These are phyloP conservation scores for Brachycybe producta DNA, from an alignment of 2,888 invertebrate genomes.

Conservation along the genomic window DNA sequence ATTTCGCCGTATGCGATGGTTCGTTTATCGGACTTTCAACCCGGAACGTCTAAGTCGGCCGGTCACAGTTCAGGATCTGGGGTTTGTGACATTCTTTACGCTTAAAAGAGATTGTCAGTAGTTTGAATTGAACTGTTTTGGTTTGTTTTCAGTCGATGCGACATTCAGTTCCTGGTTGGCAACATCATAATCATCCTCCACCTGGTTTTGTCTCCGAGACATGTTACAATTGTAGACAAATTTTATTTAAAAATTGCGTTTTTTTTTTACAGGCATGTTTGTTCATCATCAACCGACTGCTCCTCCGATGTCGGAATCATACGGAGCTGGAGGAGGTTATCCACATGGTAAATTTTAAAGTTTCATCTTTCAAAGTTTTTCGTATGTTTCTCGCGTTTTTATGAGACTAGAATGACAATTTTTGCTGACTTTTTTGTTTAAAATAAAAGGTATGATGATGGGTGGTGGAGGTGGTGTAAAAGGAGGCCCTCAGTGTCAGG, in stretches of 20 bases:
- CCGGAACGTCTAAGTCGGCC: neutral
- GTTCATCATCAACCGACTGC: slow-evolving; percentile 12
- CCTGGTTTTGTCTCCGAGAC: no score
- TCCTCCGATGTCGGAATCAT: slow-evolving; percentile 15
- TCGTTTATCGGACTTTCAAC: slow-evolving; percentile 14
- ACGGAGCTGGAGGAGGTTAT: slow-evolving; percentile 9
- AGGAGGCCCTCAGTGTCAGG: neutral
- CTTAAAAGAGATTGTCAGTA: no score
- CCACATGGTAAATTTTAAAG: slow-evolving; percentile 3
- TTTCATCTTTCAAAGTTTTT: neutral
- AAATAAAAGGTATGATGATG: slow-evolving; percentile 14
- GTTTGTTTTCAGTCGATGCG: neutral
- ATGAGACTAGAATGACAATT: neutral
- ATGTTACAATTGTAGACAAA: neutral
- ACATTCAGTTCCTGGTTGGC: slow-evolving; percentile 7
- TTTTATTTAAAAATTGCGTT: neutral
- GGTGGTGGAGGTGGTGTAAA: neutral
- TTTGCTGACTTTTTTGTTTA: neutral
- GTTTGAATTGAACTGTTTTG: neutral
- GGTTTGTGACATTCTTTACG: neutral
- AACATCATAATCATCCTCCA: slow-evolving; percentile 9
- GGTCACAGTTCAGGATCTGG: neutral
- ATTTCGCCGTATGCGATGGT: slow-evolving; percentile 17
- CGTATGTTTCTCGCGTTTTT: neutral
- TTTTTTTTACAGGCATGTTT: neutral